These are phyloP conservation scores for Origma solitaria DNA, from an alignment of 2,113 vertebrate genomes.

Conservation along the genomic window DNA sequence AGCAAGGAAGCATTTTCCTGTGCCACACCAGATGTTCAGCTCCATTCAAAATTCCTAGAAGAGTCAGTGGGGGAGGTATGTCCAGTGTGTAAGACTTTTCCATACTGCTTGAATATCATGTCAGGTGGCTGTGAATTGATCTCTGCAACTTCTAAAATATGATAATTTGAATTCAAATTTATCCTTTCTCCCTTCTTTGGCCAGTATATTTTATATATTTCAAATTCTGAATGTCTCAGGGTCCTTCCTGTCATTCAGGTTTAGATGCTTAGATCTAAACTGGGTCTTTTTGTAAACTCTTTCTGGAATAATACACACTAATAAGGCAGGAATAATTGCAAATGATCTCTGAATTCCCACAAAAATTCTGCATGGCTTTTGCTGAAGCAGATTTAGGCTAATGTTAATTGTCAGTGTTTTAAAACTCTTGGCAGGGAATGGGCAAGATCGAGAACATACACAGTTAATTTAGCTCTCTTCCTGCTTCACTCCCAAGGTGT, in stretches of 20 bases:
- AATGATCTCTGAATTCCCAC: background rate
- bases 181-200: background rate
- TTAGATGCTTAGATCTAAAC: background rate
- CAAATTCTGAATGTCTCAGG: background rate
- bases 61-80: background rate
- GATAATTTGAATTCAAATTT: background rate
- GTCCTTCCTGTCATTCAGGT: background rate
- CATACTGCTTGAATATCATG: background rate
- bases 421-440: background rate
- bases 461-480: background rate
- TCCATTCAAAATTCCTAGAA: background rate
- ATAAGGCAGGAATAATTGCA: background rate
- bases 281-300: background rate
- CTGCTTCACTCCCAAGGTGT: background rate
- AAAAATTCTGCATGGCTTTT: background rate
- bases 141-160: background rate
- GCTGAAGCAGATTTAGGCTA: background rate
- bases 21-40: background rate
- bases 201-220: background rate
- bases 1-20: background rate
- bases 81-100: background rate
- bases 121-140: background rate
- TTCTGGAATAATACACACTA: background rate
- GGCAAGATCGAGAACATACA: background rate
- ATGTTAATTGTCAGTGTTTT: background rate